Evolutionary conservation across 2,113 vertebrate genomes (phyloP), one percentile per base, ranked within the genome.

Genomic region (Sorex araneus): DNA sequence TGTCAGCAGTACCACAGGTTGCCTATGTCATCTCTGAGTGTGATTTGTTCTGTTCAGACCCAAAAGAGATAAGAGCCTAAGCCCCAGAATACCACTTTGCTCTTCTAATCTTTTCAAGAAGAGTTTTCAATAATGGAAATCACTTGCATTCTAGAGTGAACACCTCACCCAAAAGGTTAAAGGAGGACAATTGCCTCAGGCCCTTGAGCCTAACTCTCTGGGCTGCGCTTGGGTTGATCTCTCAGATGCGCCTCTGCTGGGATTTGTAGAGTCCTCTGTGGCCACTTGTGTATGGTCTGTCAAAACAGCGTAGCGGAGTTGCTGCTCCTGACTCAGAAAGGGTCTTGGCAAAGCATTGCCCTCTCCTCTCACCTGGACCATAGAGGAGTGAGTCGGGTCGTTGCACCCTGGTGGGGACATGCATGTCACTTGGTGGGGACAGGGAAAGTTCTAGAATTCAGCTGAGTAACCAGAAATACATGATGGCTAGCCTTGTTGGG

Each of bases 51-150:
- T 64, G 45, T 83, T 43, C 18, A 57, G 16, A 92, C 74, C 82
- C 30, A 11, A 23, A 32, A 54, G 36, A 93, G 91, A 92, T 74
- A 50, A 43, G 0, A 8, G 76, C 75, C 57, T 36, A 90, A 83
- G 27, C 63, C n/a, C 43, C 50, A n/a, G 30, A 47, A 84, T 85
- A 32, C 2, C 66, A 36, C 60, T 28, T 71, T 84, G 45, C 81
- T 30, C 34, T 89, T 54, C 81, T 34, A 57, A n/a, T 34, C 11
- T 84, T 83, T 73, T 69, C 40, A 40, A 84, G 82, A 82, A 77
- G 70, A 63, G 28, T 89, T 84, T 83, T 43, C 78, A 88, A 93
- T 86, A 71, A 76, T 25, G n/a, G 85, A 79, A 73, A 43, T 45
- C 69, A 71, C 3, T 1, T 87, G 92, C 57, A 78, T 94, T 43